Base-by-base conservation (phyloP, 1,140 invertebrate genomes). In the Heliothis subflexa region DNA sequence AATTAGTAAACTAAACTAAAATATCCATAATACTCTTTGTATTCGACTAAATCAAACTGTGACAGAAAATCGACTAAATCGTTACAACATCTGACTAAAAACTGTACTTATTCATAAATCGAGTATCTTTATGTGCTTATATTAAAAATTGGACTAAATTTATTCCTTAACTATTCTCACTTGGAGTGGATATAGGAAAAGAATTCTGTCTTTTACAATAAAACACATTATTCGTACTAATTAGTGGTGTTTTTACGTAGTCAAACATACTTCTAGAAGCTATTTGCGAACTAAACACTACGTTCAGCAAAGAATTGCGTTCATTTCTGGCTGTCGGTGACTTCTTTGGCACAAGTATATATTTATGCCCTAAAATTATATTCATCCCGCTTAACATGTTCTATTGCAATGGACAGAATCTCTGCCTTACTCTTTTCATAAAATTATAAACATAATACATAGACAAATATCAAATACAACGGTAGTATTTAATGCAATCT, bases 111-210 rank as follows among this genome's bases (percentile, higher is more conserved):
- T 50, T 54, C 9, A 71, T 33, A 71, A n/a, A 55, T 71, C 4
- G 28, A 71, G 45, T 66, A 66, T 49, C 33, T 40, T 40, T 47
- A 66, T 49, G 62, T 66, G 45, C 62, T 62, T 66, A 66, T 13
- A 66, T 21, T 66, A 47, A 55, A 54, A 28, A 18, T 54, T 54
- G 50, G 21, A 71, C 68, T 71, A 71, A 54, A n/a, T 52, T 50
- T 50, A 70, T 13, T 25, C 28, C 10, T 25, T 52, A 70, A 33
- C 50, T 71, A 55, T 10, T 54, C 21, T 71, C 9, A 33, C 49
- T 33, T 54, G n/a, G 68, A 71, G 68, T 71, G 68, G 68, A 71
- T 71, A 71, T 71, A 55, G 66, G 47, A 52, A 25, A 54, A 9
- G 33, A 33, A 12, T 28, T n/a, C 49, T 54, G n/a, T 33, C 5